phyloP scores from a whole-genome alignment of 2,888 invertebrate genomes.

The Nasonovia ribisnigri region DNA sequence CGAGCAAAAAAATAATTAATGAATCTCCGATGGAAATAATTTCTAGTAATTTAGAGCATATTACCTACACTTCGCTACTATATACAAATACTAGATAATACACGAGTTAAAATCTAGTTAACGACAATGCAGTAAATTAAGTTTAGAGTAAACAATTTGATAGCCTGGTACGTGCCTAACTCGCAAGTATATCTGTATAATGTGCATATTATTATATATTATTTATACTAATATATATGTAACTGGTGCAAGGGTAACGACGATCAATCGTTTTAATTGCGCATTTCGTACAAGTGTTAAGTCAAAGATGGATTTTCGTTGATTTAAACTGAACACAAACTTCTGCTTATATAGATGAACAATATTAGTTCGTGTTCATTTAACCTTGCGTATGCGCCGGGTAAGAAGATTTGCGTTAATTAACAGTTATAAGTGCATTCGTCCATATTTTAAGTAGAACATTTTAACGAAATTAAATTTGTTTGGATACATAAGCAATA shows the following conservation, averaged over 20 bases:
- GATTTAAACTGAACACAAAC: neutral
- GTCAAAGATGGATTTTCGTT: slow-evolving; percentile 12
- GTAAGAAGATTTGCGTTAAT: slow-evolving; percentile 3
- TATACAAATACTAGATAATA: neutral
- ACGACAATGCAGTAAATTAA: neutral
- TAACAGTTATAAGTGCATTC: neutral
- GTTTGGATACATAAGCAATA: neutral
- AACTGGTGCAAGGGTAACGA: neutral
- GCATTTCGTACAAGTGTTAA: neutral
- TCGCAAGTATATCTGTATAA: neutral
- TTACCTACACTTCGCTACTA: neutral
- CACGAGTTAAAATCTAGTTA: neutral
- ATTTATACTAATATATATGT: neutral
- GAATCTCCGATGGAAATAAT: neutral
- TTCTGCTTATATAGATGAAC: neutral
- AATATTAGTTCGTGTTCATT: slow-evolving; percentile 14
- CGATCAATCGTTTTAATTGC: slow-evolving; percentile 38
- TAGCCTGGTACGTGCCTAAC: neutral
- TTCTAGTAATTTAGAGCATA: neutral
- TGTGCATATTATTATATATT: neutral
- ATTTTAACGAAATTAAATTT: neutral
- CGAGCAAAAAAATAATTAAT: neutral
- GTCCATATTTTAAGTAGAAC: neutral
- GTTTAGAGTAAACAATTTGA: slow-evolving; percentile 1
- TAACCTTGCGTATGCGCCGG: neutral